Base-by-base conservation (phyloP, 2,888 invertebrate genomes). In the Pecten maximus region DNA sequence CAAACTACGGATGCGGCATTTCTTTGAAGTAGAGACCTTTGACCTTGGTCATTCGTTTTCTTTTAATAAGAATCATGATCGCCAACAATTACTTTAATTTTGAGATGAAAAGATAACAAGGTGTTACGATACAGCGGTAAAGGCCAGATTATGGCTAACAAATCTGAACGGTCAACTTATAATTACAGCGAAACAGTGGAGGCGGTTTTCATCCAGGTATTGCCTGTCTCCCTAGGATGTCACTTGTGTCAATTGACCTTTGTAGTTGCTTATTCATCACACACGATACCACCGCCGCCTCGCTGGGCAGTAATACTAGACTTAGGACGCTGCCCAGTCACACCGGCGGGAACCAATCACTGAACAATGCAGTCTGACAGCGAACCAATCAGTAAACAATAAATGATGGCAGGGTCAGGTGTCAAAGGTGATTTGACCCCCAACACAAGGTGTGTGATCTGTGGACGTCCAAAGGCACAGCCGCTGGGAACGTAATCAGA, bases 361-460 rank as follows among this genome's bases (percentile, higher is more conserved):
- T 23, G 35, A 15, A 74, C 74, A 74, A 74, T 74, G 35, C 12
- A 28, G 74, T 23, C 74, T 74, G 74, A 74, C 74, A 74, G 74
- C 10, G 35, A 74, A 35, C 74, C 74, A 74, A 74, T 74, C 35
- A 74, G 35, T 35, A 35, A 35, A 74, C 74, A 74, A 74, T 74
- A 74, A 74, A 74, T 74, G 74, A 74, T 28, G 74, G 10, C 74
- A 74, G 74, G 60, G 35, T 74, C 74, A 74, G 74, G 74, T 74
- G 74, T 28, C 74, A 74, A 74, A 74, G 74, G 74, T 74, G 74
- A 28, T 28, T 2, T 74, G 74, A 74, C 74, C 74, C 74, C 74
- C 3, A 10, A 10, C 28, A 74, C 35, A 35, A 74, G 74, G 74
- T 74, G 74, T 74, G 74, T 28, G 74, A 74, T 74, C 74, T 74